A percentile compares a stretch with the other conserved stretches of the same genome.
Evolutionary conservation across 2,113 vertebrate species (phyloP).

Genomic region (Haemorhous mexicanus): DNA sequence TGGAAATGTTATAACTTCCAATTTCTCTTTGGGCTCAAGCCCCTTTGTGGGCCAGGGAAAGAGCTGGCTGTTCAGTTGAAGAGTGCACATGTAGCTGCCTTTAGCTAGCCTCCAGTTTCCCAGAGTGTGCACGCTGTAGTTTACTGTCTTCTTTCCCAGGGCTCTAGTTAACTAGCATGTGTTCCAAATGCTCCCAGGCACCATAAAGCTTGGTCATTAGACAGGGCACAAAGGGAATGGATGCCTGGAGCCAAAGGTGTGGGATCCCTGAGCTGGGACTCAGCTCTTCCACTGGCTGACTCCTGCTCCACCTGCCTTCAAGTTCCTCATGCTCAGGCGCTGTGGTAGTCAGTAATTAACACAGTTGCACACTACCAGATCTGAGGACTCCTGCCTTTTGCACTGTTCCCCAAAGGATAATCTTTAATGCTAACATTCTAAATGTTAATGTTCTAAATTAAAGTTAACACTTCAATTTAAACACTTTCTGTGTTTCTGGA

Average conservation of each 20-base stretch:
- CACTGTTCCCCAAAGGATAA: not conserved
- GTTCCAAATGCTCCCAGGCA: not conserved
- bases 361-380: too few relatives aligned
- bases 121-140: accelerated
- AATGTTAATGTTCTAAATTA: not conserved
- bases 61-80: not conserved
- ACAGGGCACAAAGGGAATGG: not conserved
- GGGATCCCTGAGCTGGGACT: not conserved
- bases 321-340: not conserved
- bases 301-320: not conserved
- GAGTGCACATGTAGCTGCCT: not conserved
- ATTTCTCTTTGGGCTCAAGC: not conserved
- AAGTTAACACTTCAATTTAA: not conserved
- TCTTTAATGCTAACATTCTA: not conserved
- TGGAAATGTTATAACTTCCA: not conserved
- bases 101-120: not conserved
- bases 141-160: not conserved
- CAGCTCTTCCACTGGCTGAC: not conserved
- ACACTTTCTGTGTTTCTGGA: not conserved
- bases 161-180: not conserved
- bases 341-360: not conserved
- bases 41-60: not conserved
- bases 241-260: not conserved
- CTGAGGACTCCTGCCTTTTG: not conserved
- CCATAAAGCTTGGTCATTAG: not conserved